Evolutionary conservation across 2,888 invertebrate genomes (phyloP).

Genomic region (Nymphalis c-album): DNA sequence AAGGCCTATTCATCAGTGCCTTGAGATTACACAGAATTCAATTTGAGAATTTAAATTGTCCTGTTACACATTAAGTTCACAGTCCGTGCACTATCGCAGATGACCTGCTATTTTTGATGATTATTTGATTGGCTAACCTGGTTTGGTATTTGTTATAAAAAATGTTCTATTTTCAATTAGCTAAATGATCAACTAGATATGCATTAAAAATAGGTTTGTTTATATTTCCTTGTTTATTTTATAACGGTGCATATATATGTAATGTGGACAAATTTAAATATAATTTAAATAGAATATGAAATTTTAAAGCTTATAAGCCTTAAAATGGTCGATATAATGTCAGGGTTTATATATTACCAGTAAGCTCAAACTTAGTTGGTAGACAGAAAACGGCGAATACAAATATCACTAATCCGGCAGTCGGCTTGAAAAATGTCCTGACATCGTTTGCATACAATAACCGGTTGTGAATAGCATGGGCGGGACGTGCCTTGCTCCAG

Average conservation of each 20-base stretch:
- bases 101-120: no score
- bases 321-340: background rate
- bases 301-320: no score
- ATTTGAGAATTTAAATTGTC: constrained; percentile 9
- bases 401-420: constrained; percentile 40
- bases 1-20: constrained; percentile 14
- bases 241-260: no score
- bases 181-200: no score
- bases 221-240: no score
- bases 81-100: no score
- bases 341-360: background rate
- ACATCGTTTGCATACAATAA: constrained; percentile 76
- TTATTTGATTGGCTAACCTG: no score
- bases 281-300: no score
- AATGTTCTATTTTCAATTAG: no score
- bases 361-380: background rate
- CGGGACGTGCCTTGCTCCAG: constrained; percentile 52
- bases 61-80: background rate
- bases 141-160: no score
- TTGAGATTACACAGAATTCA: constrained; percentile 1
- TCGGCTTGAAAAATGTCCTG: constrained; percentile 59
- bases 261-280: no score
- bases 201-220: no score
- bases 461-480: constrained; percentile 60
- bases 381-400: constrained; percentile 46